A percentile compares a stretch with the other conserved stretches of the same genome.
Evolutionary conservation across 2,113 vertebrate genomes (phyloP).

Genomic region (Platichthys stellatus): DNA sequence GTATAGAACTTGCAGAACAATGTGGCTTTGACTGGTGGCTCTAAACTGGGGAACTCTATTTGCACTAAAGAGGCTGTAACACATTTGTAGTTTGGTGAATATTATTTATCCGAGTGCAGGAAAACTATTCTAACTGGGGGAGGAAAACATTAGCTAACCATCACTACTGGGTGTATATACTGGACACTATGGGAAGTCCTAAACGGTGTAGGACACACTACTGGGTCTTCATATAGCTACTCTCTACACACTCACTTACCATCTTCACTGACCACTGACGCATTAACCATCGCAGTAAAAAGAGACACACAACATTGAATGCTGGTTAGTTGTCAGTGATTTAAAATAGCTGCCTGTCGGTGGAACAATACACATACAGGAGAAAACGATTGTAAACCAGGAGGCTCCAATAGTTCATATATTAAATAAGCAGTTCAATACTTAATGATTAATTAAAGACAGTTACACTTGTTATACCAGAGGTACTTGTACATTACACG

Average conservation of each 20-base stretch:
- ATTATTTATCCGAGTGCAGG: neutral
- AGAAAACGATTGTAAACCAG: neutral
- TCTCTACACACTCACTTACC: constrained; percentile 85
- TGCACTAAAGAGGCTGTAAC: neutral
- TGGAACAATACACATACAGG: neutral
- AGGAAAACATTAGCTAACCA: neutral
- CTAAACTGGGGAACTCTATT: neutral
- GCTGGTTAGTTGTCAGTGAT: constrained; percentile 61
- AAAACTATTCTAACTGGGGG: constrained; percentile 3
- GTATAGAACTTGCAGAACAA: too few species aligned
- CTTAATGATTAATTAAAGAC: neutral
- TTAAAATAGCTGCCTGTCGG: neutral
- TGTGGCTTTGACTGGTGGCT: neutral
- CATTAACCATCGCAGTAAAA: constrained; percentile 70
- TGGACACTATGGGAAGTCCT: constrained; percentile 31
- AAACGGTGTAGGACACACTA: neutral
- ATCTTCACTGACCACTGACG: constrained; percentile 95
- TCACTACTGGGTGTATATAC: constrained; percentile 27
- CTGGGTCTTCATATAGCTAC: constrained; percentile 18
- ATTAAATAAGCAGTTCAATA: too few species aligned
- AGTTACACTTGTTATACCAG: neutral
- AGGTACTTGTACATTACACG: neutral
- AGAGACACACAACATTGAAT: constrained; percentile 79
- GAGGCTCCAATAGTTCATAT: neutral
- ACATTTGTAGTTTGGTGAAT: neutral